Percentiles rank a stretch among this genome's conserved stretches.
phyloP scores from a whole-genome alignment of 2,888 invertebrate genomes.

The Apocheima hispidaria region DNA sequence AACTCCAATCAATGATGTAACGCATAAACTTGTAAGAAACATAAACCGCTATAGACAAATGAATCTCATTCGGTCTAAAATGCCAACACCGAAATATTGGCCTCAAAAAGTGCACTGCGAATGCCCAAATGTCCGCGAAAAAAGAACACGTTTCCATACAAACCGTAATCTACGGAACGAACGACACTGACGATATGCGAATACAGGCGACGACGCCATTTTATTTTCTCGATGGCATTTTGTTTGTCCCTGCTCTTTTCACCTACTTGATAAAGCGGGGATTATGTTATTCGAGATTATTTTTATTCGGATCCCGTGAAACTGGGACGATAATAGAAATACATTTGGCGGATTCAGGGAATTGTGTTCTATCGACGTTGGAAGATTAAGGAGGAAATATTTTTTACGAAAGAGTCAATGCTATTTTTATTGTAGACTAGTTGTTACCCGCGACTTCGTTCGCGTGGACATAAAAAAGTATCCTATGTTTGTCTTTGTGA shows the following conservation, averaged over 20 bases:
- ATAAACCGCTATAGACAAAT: slow-evolving; percentile 61
- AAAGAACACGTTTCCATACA: slow-evolving; percentile 68
- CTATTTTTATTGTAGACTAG: slow-evolving; percentile 18
- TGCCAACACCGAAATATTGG: slow-evolving; percentile 80
- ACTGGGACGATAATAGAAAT: slow-evolving; percentile 31
- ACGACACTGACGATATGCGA: slow-evolving; percentile 58
- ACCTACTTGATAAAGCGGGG: slow-evolving; percentile 50
- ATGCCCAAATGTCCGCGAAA: slow-evolving; percentile 74
- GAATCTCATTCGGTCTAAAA: slow-evolving; percentile 66
- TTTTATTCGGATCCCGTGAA: slow-evolving; percentile 34
- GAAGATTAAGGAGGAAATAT: slow-evolving; percentile 18
- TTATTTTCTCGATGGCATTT: slow-evolving; percentile 62
- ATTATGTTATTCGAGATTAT: slow-evolving; percentile 58
- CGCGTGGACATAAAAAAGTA: too few species aligned
- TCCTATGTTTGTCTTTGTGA: too few species aligned
- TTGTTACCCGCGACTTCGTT: too few species aligned
- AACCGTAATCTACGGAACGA: slow-evolving; percentile 70
- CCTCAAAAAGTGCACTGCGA: slow-evolving; percentile 73
- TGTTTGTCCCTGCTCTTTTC: slow-evolving; percentile 60
- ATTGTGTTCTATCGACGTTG: slow-evolving; percentile 25
- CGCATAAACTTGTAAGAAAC: slow-evolving; percentile 39
- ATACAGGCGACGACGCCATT: slow-evolving; percentile 68
- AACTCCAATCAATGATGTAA: background rate
- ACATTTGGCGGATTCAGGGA: slow-evolving; percentile 28
- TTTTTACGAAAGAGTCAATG: slow-evolving; percentile 19